Conservation (phyloP, 2,797 vertebrate species). For the Siniperca scherzeri region DNA sequence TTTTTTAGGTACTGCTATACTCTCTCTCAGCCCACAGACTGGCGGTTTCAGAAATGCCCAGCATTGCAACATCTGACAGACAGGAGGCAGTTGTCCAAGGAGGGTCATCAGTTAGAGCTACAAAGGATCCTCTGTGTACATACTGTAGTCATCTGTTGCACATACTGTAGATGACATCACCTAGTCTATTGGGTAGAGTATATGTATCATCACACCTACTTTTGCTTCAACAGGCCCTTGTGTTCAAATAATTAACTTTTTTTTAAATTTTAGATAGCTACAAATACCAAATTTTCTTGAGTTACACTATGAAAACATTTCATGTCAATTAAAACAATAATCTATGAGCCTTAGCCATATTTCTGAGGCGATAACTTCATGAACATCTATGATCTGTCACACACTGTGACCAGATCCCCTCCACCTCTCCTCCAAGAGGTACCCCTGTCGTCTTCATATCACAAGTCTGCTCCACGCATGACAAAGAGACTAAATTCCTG, state of each 20-base stretch:
- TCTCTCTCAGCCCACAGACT: not conserved
- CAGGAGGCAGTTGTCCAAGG: not conserved
- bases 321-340: not conserved
- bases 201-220: not conserved
- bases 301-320: not conserved
- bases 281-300: no score
- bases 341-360: not conserved
- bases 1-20: not conserved
- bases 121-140: constrained; percentile 2
- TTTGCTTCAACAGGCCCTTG: constrained; percentile 19
- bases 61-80: constrained; percentile 28
- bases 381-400: not conserved
- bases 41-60: constrained; percentile 9
- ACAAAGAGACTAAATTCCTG: not conserved
- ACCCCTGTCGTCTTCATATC: not conserved
- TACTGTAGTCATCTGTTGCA: constrained; percentile 5
- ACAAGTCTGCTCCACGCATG: constrained; percentile 2
- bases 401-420: not conserved
- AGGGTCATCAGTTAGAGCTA: constrained; percentile 11
- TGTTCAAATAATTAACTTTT: not conserved
- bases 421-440: not conserved
- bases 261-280: no score
- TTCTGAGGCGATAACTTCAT: not conserved
- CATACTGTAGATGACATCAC: not conserved
- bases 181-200: not conserved